Percentiles rank a stretch among this genome's conserved stretches.
Evolutionary conservation across 2,113 vertebrate species (phyloP).

Genomic region (Aplodontia rufa): DNA sequence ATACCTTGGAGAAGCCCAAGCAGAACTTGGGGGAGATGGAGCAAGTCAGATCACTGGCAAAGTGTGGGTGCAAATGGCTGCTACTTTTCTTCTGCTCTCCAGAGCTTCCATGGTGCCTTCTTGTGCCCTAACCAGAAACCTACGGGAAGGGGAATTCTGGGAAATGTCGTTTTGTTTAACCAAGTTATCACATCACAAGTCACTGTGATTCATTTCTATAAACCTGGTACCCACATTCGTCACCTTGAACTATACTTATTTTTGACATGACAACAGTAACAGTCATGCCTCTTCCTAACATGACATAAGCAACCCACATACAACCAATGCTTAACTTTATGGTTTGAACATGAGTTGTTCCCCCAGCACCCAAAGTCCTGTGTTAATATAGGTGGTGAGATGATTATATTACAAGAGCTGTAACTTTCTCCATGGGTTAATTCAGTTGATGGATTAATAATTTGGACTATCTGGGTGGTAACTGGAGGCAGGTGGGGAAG

Average conservation of each 20-base stretch:
- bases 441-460: too few relatives aligned
- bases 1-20: not conserved
- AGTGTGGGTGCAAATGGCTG: accelerated
- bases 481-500: too few relatives aligned
- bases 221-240: accelerated
- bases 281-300: not conserved
- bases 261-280: not conserved
- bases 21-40: not conserved
- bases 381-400: too few relatives aligned
- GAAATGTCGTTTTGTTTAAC: not conserved
- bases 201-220: not conserved
- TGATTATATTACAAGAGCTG: too few relatives aligned
- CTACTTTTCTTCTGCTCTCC: not conserved
- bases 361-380: too few relatives aligned
- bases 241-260: not conserved
- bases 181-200: not conserved
- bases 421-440: too few relatives aligned
- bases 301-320: not conserved
- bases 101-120: too few relatives aligned
- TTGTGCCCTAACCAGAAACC: accelerated
- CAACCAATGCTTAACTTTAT: too few relatives aligned
- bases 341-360: too few relatives aligned
- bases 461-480: too few relatives aligned
- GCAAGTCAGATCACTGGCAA: not conserved
- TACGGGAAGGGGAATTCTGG: not conserved